A percentile compares a stretch with the other conserved stretches of the same genome.
phyloP scores from a whole-genome alignment of 2,888 invertebrate genomes.

The Branchellion lobata region DNA sequence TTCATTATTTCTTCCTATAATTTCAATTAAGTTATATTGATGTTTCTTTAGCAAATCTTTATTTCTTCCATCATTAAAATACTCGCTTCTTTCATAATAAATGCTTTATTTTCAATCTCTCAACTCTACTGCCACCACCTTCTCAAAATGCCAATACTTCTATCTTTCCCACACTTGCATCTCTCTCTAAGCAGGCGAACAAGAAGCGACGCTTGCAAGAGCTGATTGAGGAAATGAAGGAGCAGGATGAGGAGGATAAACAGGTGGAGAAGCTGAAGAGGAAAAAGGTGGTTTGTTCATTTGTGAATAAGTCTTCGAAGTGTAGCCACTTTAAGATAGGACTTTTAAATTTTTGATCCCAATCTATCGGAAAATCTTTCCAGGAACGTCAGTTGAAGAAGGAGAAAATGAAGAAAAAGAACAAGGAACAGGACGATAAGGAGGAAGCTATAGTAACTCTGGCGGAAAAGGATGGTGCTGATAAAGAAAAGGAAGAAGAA shows the following conservation, averaged over 20 bases:
- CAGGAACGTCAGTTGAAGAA: background rate
- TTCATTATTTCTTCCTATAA: background rate
- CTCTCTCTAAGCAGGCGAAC: no score
- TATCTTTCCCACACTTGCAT: no score
- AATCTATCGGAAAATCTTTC: no score
- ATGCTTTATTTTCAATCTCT: no score
- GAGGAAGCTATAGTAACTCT: background rate
- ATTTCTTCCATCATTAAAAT: no score
- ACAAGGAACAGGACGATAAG: background rate
- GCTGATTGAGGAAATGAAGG: background rate
- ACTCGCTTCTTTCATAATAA: no score
- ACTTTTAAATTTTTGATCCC: no score
- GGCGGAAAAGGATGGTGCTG: background rate
- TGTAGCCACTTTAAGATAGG: no score
- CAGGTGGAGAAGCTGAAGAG: background rate
- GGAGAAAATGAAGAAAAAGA: constrained; percentile 7
- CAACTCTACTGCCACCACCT: no score
- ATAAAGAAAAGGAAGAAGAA: no score
- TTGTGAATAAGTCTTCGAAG: no score
- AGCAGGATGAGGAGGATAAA: constrained; percentile 3
- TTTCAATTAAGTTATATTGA: background rate
- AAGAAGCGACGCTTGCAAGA: constrained; percentile 3
- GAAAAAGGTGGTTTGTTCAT: background rate
- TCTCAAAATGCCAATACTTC: no score
- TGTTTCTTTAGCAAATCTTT: background rate